Evolutionary conservation across 2,888 invertebrate species (phyloP).

Genomic region (Tenodera sinensis): DNA sequence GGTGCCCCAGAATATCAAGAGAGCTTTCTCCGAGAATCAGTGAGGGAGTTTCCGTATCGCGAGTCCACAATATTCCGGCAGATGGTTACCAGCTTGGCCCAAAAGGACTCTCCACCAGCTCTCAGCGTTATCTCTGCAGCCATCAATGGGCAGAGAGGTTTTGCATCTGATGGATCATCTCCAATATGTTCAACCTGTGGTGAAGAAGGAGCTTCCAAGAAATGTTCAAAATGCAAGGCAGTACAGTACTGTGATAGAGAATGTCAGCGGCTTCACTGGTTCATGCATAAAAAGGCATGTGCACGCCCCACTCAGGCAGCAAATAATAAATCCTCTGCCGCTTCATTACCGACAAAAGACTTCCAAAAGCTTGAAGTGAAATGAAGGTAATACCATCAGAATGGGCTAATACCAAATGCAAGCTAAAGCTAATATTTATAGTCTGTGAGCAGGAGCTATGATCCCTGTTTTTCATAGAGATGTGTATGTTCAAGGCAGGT

Average conservation of each 20-base stretch:
- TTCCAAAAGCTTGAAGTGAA: constrained; percentile 14
- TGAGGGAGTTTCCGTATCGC: constrained; percentile 85
- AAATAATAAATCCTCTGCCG: not conserved
- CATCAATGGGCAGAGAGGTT: constrained; percentile 84
- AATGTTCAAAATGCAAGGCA: constrained; percentile 91
- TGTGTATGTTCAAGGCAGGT: not conserved
- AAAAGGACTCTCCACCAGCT: constrained; percentile 69
- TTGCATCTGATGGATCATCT: constrained; percentile 54
- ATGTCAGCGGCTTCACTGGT: constrained; percentile 93
- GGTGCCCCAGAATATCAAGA: constrained; percentile 57
- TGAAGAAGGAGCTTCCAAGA: constrained; percentile 84
- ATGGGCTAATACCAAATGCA: not conserved
- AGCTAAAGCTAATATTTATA: not conserved
- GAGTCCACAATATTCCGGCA: constrained; percentile 89
- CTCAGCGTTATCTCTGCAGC: constrained; percentile 70
- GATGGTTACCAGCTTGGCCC: constrained; percentile 72
- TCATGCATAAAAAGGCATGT: constrained; percentile 84
- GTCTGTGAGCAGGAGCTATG: not conserved
- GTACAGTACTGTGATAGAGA: constrained; percentile 91
- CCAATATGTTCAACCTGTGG: constrained; percentile 81
- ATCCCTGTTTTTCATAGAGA: not conserved
- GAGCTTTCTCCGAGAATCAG: constrained; percentile 74
- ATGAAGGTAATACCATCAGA: not conserved
- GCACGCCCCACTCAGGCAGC: constrained; percentile 52
- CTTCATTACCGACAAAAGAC: not conserved